Conservation (phyloP, 2,888 invertebrate species). For the Galerucella nymphaeae region DNA sequence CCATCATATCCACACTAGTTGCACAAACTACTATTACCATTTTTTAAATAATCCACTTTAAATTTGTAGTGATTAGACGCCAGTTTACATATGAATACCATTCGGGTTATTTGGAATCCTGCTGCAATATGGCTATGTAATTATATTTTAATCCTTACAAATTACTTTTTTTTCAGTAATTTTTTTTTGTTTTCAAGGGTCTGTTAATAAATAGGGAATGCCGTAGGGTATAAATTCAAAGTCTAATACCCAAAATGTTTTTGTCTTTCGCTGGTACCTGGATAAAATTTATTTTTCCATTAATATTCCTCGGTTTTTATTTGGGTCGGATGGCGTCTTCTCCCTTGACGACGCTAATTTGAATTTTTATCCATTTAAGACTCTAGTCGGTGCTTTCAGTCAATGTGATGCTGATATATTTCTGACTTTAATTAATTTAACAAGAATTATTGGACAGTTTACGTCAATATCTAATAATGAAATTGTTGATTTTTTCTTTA, state of each 20-base stretch:
- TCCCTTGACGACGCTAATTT: slow-evolving; percentile 47
- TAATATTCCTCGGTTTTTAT: slow-evolving; percentile 49
- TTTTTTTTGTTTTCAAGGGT: slow-evolving; percentile 1
- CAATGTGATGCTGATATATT: neutral
- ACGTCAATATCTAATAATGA: neutral
- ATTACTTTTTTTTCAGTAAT: neutral
- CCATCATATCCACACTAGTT: too few relatives aligned
- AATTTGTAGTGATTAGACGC: neutral
- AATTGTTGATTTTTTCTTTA: neutral
- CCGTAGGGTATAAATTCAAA: slow-evolving; percentile 37
- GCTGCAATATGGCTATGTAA: slow-evolving; percentile 8
- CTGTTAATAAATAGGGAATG: slow-evolving; percentile 20
- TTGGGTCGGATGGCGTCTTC: slow-evolving; percentile 34
- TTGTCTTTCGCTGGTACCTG: slow-evolving; percentile 43
- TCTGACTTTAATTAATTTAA: neutral
- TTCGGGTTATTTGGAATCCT: neutral
- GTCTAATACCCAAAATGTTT: slow-evolving; percentile 44
- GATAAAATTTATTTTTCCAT: slow-evolving; percentile 52
- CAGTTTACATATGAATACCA: neutral
- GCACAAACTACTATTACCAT: too few relatives aligned
- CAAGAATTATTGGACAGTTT: neutral
- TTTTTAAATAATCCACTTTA: neutral
- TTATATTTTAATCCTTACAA: slow-evolving; percentile 15
- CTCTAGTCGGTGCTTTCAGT: slow-evolving; percentile 40
- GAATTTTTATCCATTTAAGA: slow-evolving; percentile 49